A percentile compares a stretch with the other conserved stretches of the same genome.
These are phyloP conservation scores for Monodelphis domestica DNA, from an alignment of 2,797 vertebrate species.

Conservation along the genomic window DNA sequence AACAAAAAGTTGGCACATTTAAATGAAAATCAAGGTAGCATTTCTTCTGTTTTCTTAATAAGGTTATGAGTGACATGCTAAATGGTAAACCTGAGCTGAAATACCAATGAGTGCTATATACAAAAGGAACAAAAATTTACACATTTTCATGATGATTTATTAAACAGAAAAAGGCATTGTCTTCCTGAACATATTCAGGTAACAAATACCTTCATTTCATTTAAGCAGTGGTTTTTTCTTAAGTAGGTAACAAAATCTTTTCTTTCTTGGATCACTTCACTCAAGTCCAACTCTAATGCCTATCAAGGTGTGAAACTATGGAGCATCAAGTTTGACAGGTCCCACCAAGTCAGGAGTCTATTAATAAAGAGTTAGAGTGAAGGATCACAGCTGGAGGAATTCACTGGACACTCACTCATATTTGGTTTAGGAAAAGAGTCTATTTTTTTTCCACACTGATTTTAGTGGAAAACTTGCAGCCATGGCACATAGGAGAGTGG, in stretches of 20 bases:
- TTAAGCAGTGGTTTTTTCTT: neutral
- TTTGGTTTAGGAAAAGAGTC: too few relatives aligned
- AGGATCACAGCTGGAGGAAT: neutral
- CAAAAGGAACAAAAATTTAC: neutral
- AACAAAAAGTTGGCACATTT: neutral
- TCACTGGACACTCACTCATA: neutral
- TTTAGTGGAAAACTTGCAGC: neutral
- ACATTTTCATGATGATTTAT: neutral
- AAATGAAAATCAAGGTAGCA: neutral
- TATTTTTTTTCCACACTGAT: too few relatives aligned
- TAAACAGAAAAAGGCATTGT: neutral
- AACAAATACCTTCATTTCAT: constrained; percentile 18
- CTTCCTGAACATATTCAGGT: neutral
- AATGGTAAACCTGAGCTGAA: neutral
- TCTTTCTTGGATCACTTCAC: neutral
- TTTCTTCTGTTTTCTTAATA: neutral
- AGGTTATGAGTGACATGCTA: neutral
- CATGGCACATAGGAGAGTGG: neutral
- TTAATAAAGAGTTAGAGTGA: neutral
- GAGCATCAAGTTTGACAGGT: neutral
- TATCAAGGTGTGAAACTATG: neutral
- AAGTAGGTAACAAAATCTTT: neutral
- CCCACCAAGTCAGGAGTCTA: neutral
- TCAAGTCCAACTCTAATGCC: neutral
- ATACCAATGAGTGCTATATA: neutral